Base-by-base conservation (phyloP, 2,797 vertebrate species). In the Phoeniculus purpureus region DNA sequence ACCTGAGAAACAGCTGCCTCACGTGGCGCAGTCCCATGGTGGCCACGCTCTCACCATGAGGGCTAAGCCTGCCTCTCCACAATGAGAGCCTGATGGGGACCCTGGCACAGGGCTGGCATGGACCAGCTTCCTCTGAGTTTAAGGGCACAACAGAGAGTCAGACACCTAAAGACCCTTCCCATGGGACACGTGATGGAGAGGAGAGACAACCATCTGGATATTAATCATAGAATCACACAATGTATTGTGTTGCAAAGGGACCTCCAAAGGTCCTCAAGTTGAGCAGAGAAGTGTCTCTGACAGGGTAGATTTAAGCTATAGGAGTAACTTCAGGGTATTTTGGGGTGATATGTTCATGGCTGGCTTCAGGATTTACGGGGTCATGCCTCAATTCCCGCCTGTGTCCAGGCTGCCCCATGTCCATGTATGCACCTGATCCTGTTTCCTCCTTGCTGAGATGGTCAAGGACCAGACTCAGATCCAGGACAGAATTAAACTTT, bases 41-140 rank as follows among this genome's bases (percentile, higher is more conserved):
- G 1, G 40, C 19, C 71, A n/a, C 13, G 1, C 18, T 74, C 73
- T 64, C 4, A 4, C 60, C 40, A 2, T 1, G 1, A 29, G 23
- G 37, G 25, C 43, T 72, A 15, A 45, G 23, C 3, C 32, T 40
- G 55, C 16, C 50, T 48, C 26, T 20, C 22, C 3, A 2, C 34
- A 52, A 13, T 1, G 0, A 18, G 2, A 31, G 22, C 45, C 34
- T 0, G 2, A 7, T 0, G 0, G 20, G 71, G 20, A 19, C 8
- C 3, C 32, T 26, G 23, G 59, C 34, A n/a, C 0, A 0, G 18
- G 18, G 37, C 43, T 79, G 81, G 20, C 11, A 48, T 66, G 60
- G 21, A 48, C 45, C 68, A 19, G 19, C 34, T 71, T 25, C 16
- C 45, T 64, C 43, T 1, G 0, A 12, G 21, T 7, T 48, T 67